Conservation (phyloP, 2,113 vertebrate species). For the Struthidea cinerea region DNA sequence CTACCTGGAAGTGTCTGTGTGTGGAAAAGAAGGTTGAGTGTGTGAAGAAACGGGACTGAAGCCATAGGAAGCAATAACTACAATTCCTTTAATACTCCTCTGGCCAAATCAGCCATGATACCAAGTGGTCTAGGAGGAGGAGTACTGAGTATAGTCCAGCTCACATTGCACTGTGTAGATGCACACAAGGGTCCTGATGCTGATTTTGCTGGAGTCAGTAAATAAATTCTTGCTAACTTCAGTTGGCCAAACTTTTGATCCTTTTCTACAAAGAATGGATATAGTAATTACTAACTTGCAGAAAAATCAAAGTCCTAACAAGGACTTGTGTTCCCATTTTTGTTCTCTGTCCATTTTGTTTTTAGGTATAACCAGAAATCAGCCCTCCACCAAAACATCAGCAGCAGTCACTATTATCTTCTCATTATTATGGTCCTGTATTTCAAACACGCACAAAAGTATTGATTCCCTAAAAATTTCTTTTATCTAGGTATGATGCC, state of each 20-base stretch:
- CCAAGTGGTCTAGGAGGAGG: background rate
- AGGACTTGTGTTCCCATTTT: background rate
- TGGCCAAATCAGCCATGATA: background rate
- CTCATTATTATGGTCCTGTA: background rate
- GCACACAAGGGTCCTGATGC: background rate
- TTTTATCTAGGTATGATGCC: background rate
- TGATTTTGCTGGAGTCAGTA: background rate
- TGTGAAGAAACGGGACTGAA: background rate
- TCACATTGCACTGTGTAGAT: background rate
- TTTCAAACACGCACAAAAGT: background rate
- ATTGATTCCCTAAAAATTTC: background rate
- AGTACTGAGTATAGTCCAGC: background rate
- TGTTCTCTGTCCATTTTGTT: background rate
- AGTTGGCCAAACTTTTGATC: background rate
- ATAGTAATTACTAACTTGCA: background rate
- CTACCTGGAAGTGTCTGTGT: background rate
- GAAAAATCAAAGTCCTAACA: background rate
- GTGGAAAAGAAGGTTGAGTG: background rate
- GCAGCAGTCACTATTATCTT: background rate
- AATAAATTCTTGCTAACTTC: background rate
- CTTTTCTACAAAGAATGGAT: background rate
- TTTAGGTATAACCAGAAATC: background rate
- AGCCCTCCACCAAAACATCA: fast-evolving
- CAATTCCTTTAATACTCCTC: background rate
- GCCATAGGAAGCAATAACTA: background rate